Conservation (phyloP, 2,113 vertebrate species). For the Porphyrio hochstetteri region DNA sequence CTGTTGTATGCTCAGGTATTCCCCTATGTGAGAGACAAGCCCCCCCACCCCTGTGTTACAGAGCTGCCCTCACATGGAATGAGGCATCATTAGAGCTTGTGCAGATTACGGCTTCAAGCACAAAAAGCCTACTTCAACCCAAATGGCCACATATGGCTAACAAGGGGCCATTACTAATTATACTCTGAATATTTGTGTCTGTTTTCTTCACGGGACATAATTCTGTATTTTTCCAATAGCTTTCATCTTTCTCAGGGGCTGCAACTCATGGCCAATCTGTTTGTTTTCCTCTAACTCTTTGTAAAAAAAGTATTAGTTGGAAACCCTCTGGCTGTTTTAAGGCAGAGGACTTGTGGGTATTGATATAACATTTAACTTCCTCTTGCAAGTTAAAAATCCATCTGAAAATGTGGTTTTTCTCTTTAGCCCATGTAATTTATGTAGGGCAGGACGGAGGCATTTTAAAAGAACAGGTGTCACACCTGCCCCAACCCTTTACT, state of each 20-base stretch:
- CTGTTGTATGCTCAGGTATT: not conserved
- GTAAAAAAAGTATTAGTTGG: not conserved
- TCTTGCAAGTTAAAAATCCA: not conserved
- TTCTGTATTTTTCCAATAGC: not conserved
- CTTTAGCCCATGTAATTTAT: not conserved
- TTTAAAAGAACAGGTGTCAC: not conserved
- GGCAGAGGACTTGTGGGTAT: not conserved
- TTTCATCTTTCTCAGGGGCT: not conserved
- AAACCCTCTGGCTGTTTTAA: not conserved
- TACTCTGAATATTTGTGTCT: not conserved
- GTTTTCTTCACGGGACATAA: not conserved
- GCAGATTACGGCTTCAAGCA: not conserved
- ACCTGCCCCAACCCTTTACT: not conserved
- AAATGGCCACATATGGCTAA: not conserved
- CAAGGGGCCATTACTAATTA: not conserved
- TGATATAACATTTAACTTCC: not conserved
- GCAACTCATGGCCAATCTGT: not conserved
- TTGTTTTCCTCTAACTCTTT: not conserved
- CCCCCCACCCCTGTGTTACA: accelerated
- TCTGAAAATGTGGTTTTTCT: not conserved
- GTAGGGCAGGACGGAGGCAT: not conserved
- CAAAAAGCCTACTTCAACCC: not conserved
- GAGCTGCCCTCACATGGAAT: not conserved
- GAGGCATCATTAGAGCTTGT: not conserved
- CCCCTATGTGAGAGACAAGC: not conserved